Percentiles rank a stretch among this genome's conserved stretches.
phyloP scores from a whole-genome alignment of 2,113 vertebrate genomes.

The Pollachius pollachius region DNA sequence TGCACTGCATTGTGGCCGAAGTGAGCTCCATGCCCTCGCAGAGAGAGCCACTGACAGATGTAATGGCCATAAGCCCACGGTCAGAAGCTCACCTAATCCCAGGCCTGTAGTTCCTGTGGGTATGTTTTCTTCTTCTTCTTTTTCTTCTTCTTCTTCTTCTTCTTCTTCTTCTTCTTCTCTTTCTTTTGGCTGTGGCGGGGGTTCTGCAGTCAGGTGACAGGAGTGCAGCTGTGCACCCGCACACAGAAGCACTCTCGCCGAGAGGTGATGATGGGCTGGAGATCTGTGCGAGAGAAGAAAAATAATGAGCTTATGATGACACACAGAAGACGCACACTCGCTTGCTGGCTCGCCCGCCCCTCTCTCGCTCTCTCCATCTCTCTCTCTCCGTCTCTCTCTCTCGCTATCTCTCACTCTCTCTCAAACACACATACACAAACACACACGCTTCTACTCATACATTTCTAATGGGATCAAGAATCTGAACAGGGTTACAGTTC shows the following conservation, averaged over 20 bases:
- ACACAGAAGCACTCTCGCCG: conserved; percentile 32
- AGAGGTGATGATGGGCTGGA: conserved; percentile 63
- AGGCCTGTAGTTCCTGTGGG: conserved; percentile 32
- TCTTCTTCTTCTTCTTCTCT: conserved; percentile 1
- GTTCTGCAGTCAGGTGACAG: conserved; percentile 45
- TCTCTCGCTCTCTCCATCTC: too few relatives aligned
- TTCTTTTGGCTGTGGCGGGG: conserved; percentile 17
- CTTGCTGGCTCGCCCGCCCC: conserved; percentile 1
- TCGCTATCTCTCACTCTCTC: too few relatives aligned
- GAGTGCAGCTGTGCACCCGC: conserved; percentile 38
- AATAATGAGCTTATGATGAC: conserved; percentile 72
- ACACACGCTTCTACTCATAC: conserved; percentile 24
- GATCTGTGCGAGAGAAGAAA: conserved; percentile 64
- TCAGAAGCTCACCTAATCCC: conserved; percentile 61
- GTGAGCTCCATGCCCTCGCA: conserved; percentile 25
- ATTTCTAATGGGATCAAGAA: conserved; percentile 59
- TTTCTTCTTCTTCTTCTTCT: neutral
- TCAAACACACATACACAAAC: too few relatives aligned
- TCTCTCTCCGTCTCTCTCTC: too few relatives aligned
- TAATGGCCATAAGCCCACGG: conserved; percentile 46
- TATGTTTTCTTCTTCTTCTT: neutral
- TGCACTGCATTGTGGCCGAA: conserved; percentile 24
- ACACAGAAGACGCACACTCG: conserved; percentile 50
- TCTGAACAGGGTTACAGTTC: conserved; percentile 48
- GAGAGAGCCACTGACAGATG: conserved; percentile 33